Conservation (phyloP, 1,140 invertebrate species). For the Drosophila malerkotliana region DNA sequence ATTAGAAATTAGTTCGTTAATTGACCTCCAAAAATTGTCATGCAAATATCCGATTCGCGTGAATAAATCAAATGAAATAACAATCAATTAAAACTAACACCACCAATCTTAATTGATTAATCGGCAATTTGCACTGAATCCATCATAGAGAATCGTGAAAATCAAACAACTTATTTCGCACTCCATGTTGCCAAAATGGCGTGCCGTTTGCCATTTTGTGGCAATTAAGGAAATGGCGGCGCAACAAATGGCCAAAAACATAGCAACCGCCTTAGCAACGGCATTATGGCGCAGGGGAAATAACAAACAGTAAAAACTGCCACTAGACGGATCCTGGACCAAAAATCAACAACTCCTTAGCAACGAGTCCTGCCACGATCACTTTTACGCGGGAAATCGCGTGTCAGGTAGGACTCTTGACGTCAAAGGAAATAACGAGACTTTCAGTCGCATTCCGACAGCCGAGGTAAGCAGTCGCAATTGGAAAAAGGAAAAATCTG, state of each 20-base stretch:
- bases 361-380: slow-evolving; percentile 71
- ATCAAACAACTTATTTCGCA: slow-evolving; percentile 32
- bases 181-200: slow-evolving; percentile 36
- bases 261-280: slow-evolving; percentile 52
- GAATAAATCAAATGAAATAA: not conserved
- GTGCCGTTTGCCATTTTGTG: slow-evolving; percentile 30
- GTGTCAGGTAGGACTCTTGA: slow-evolving; percentile 3
- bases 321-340: not conserved
- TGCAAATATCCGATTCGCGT: too few relatives aligned
- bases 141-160: slow-evolving; percentile 14
- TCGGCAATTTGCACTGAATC: slow-evolving; percentile 47
- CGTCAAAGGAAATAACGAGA: slow-evolving; percentile 19
- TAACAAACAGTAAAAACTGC: slow-evolving; percentile 46
- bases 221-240: slow-evolving; percentile 18
- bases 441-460: slow-evolving; percentile 52
- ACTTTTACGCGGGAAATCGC: slow-evolving; percentile 38
- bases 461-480: slow-evolving; percentile 65
- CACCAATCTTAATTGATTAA: slow-evolving; percentile 15
- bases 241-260: slow-evolving; percentile 57
- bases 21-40: too few relatives aligned
- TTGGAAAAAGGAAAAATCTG: slow-evolving; percentile 23
- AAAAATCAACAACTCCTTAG: slow-evolving; percentile 73
- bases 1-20: too few relatives aligned
- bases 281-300: slow-evolving; percentile 52
- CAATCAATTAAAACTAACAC: not conserved